A percentile compares a stretch with the other conserved stretches of the same genome.
Conservation (phyloP, 2,797 vertebrate species). For the Thripadectes ignobilis region DNA sequence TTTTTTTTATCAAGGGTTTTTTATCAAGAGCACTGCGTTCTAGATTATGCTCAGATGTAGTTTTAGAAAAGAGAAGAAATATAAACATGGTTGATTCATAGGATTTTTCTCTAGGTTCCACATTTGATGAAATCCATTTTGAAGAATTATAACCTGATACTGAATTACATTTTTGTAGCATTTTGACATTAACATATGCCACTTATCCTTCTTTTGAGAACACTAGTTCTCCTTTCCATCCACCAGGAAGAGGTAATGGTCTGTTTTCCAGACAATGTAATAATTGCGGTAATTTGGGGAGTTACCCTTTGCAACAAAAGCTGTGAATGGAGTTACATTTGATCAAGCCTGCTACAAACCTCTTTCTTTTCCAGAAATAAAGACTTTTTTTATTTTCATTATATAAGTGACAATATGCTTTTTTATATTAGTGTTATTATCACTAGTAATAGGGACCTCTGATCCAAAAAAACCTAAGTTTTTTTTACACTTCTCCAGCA, state of each 20-base stretch:
- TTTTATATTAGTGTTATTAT: neutral
- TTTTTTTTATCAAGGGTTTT: neutral
- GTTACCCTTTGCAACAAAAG: neutral
- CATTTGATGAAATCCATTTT: neutral
- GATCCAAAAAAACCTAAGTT: neutral
- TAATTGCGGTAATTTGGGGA: neutral
- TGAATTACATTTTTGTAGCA: neutral
- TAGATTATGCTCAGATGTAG: neutral
- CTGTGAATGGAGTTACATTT: neutral
- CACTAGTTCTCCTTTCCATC: neutral
- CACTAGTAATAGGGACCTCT: fast-evolving
- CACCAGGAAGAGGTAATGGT: neutral
- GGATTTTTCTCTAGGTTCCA: neutral
- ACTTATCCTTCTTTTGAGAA: neutral
- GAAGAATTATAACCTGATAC: neutral
- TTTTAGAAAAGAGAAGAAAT: neutral
- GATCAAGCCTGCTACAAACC: neutral
- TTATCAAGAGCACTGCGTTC: fast-evolving
- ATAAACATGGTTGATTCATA: neutral
- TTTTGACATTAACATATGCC: neutral
- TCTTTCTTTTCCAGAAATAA: neutral
- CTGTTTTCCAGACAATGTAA: neutral
- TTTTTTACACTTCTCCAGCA: neutral
- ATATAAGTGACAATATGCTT: too few relatives aligned
- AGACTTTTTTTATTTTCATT: neutral